Evolutionary conservation across 2,888 invertebrate species (phyloP), one percentile per base, ranked within the genome.

Genomic region (Elgonia sp.): DNA sequence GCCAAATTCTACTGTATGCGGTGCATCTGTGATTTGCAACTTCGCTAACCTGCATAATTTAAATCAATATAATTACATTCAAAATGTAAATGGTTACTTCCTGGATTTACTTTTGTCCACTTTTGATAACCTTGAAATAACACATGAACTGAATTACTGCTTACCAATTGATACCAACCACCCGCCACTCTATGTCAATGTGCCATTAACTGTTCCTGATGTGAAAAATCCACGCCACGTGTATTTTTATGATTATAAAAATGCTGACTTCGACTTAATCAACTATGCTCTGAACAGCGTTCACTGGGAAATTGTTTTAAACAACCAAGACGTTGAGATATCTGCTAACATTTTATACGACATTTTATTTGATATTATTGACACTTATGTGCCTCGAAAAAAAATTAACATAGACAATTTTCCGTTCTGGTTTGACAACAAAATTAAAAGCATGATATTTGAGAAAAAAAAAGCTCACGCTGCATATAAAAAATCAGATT

Each of bases 401-500:
- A 5, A 2, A 12, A 14, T 0, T 14, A 46, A 46, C 16, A 29
- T n/a, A 18, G 46, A 46, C n/a, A 18, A 14, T 9, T 82, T 62
- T 40, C 72, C 72, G 4, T 1, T 18, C 4, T 82, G 81, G 81
- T 82, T 40, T 63, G 50, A 39, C n/a, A n/a, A 14, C n/a, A 63
- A 72, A 37, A 9, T 82, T 14, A 60, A 53, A 29, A 16, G 60
- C 6, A n/a, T 72, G 37, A 73, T 63, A 16, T 50, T 42, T 53
- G 50, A 42, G 5, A 82, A 82, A 46, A 63, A 82, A 46, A 60
- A 29, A n/a, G 63, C 73, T 8, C 73, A 82, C 50, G 10, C 12
- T 21, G 7, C 37, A 18, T 82, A 42, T 18, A 82, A 65, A 20
- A 57, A 21, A n/a, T 20, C 57, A 7, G 16, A 7, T 7, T 20